Evolutionary conservation across 2,113 vertebrate genomes (phyloP).

Genomic region (Siniperca chuatsi): DNA sequence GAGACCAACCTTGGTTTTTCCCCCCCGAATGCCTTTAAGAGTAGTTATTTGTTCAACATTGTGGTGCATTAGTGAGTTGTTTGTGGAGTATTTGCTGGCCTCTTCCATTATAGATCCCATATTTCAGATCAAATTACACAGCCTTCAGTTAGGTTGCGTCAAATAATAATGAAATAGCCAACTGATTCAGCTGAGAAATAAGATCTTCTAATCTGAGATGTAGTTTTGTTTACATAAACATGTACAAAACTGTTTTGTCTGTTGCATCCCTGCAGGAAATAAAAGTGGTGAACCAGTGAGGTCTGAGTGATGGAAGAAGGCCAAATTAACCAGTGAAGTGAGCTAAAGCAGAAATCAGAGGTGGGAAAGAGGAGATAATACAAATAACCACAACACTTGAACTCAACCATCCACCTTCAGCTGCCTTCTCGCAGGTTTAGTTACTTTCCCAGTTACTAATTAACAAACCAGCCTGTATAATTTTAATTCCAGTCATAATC

Average conservation of each 20-base stretch:
- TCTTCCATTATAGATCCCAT: not conserved
- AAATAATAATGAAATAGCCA: constrained; percentile 15
- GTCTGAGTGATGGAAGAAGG: not conserved
- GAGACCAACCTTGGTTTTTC: constrained; percentile 48
- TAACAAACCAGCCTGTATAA: not conserved
- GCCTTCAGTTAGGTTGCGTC: constrained; percentile 5
- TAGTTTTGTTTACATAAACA: constrained; percentile 1
- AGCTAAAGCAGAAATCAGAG: not conserved
- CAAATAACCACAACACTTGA: constrained; percentile 16
- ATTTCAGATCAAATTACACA: constrained; percentile 38
- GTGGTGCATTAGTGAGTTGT: constrained; percentile 14
- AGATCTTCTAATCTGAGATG: not conserved
- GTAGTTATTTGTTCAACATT: constrained; percentile 37
- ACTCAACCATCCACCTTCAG: not conserved
- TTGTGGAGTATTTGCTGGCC: constrained; percentile 31
- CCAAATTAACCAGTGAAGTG: not conserved
- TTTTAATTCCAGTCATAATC: not conserved
- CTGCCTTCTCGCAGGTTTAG: not conserved
- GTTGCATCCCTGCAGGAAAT: not conserved
- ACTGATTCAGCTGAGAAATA: not conserved
- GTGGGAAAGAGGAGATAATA: not conserved
- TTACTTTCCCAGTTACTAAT: not conserved
- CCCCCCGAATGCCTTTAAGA: constrained; percentile 48
- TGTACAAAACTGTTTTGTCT: not conserved
- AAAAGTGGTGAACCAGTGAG: not conserved